Percentiles rank a stretch among this genome's conserved stretches.
These are phyloP conservation scores for Epizoanthus illoricatus DNA, from an alignment of 92 coral and sea anemone species.

Conservation along the genomic window DNA sequence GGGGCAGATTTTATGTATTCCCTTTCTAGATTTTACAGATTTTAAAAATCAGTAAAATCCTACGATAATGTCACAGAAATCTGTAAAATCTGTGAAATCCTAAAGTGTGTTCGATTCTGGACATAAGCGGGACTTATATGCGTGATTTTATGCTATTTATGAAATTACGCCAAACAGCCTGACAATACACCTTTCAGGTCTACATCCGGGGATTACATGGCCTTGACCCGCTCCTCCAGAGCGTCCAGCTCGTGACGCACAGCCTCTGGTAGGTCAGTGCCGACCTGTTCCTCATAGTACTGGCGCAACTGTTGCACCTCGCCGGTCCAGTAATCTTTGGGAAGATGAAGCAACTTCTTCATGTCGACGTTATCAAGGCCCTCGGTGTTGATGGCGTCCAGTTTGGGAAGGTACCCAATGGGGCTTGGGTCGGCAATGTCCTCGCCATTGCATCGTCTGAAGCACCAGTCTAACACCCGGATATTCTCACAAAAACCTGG, in stretches of 20 bases:
- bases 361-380: conserved; percentile 66
- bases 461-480: conserved; percentile 94
- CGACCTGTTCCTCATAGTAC: conserved; percentile 86
- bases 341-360: conserved; percentile 71
- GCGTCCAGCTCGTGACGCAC: conserved; percentile 68
- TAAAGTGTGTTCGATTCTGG: no score
- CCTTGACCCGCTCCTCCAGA: conserved; percentile 75
- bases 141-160: no score
- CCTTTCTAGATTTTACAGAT: no score
- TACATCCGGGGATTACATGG: conserved; percentile 20
- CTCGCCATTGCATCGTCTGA: conserved; percentile 77
- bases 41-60: no score
- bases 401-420: conserved; percentile 84
- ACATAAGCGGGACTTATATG: neutral
- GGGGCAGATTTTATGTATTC: no score
- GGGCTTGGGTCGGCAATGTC: conserved; percentile 75
- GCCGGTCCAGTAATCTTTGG: conserved; percentile 86
- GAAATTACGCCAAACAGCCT: no score
- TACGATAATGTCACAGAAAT: no score
- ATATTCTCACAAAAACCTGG: conserved; percentile 95
- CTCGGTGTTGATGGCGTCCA: conserved; percentile 68
- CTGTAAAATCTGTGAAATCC: no score
- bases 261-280: conserved; percentile 70
- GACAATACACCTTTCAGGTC: no score
- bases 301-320: conserved; percentile 61